Base-by-base conservation (phyloP, 1,140 invertebrate species). In the Drosophila obscura region DNA sequence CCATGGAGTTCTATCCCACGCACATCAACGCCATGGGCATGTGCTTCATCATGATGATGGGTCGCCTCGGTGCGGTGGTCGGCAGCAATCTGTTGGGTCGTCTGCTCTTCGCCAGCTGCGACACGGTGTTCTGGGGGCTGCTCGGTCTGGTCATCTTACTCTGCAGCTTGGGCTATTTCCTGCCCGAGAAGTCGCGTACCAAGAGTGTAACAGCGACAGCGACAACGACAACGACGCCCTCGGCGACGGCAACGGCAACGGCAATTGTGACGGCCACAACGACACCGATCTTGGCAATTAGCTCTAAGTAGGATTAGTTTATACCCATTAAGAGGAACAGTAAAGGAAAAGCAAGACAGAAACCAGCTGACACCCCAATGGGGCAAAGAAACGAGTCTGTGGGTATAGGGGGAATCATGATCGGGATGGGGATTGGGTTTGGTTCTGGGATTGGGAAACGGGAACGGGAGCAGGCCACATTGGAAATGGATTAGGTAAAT, bases 11-110 rank as follows among this genome's bases (percentile, higher is more conserved):
- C 57, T 93, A 92, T 66, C 92, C 92, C 5, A 93, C 92, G 2
- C 68, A 92, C 65, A 79, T 90, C 44, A 92, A 92, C 69, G 92
- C 91, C 16, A 93, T 93, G 92, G 92, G 92, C 49, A 90, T 93
- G 77, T 92, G 92, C 68, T 75, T 93, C 39, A 84, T 92, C 19
- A 89, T 93, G 79, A 92, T 93, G 90, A 80, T 87, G 43, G 93
- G 92, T 5, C 85, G 92, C n/a, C 45, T 93, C 9, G 92, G 92
- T 2, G 90, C 91, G 0, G 90, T 92, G 0, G 77, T 90, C 6
- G 92, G 91, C 19, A 91, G 90, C 52, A 92, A 92, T 59, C 5
- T 92, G 8, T 35, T 92, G 1, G 92, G 92, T 0, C 63, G 75
- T 13, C 19, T 92, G 4, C 48, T 93, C 11, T 90, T 92, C 45